These are phyloP conservation scores for Apistogramma diplotaenia DNA, from an alignment of 2,113 vertebrate species.

Conservation along the genomic window DNA sequence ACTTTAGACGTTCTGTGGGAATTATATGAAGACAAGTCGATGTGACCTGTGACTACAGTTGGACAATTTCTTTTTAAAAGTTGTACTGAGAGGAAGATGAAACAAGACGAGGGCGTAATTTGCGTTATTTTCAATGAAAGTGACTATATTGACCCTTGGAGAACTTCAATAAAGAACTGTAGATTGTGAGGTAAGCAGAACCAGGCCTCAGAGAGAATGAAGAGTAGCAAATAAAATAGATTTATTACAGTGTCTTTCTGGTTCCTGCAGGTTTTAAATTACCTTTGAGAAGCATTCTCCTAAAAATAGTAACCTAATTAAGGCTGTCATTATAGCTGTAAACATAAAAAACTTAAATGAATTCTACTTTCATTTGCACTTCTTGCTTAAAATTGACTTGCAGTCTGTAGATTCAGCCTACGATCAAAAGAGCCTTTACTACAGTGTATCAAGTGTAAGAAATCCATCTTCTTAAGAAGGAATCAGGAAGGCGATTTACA, in stretches of 20 bases:
- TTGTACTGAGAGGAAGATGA: not conserved
- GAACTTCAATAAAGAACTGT: not conserved
- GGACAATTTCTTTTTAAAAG: not conserved
- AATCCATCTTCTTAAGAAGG: slow-evolving; percentile 4
- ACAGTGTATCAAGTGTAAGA: not conserved
- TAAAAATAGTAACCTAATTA: slow-evolving; percentile 55
- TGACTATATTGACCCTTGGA: not conserved
- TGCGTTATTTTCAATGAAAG: not conserved
- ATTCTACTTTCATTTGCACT: slow-evolving; percentile 25
- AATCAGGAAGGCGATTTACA: not conserved
- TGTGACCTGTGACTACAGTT: not conserved
- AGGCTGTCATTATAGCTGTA: slow-evolving; percentile 18
- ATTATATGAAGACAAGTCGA: not conserved
- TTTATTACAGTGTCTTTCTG: not conserved
- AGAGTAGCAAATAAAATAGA: not conserved
- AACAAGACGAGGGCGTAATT: not conserved
- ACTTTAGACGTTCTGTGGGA: not conserved
- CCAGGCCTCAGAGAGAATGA: not conserved
- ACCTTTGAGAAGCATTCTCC: slow-evolving; percentile 8
- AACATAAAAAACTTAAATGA: slow-evolving; percentile 19
- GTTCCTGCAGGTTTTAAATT: slow-evolving; percentile 15
- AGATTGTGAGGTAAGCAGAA: not conserved
- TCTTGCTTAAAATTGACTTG: not conserved
- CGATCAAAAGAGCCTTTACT: not conserved
- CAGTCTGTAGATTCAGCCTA: not conserved